phyloP scores from a whole-genome alignment of 2,797 vertebrate genomes.

The Arremon brunneinucha region DNA sequence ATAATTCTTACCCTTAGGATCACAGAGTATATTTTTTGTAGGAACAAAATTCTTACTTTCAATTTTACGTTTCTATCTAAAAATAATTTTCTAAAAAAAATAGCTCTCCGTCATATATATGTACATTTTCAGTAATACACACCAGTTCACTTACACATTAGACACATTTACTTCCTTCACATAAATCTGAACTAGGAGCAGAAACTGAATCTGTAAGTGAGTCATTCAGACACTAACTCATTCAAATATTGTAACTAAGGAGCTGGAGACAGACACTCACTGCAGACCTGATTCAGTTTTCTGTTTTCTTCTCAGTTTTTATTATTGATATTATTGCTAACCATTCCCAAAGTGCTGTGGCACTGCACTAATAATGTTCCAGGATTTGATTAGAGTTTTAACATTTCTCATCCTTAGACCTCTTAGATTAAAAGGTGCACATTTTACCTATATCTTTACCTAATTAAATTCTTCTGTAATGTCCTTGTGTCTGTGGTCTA shows the following conservation, averaged over 20 bases:
- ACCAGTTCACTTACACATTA: neutral
- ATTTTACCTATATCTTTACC: neutral
- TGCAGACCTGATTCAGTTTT: neutral
- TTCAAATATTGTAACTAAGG: neutral
- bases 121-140: neutral
- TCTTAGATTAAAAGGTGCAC: neutral
- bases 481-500: neutral
- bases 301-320: neutral
- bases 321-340: neutral
- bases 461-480: neutral
- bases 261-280: neutral
- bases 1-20: neutral
- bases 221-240: neutral
- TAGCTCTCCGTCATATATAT: neutral
- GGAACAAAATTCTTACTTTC: neutral
- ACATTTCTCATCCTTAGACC: neutral
- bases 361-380: neutral
- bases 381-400: neutral
- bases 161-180: neutral
- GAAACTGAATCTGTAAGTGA: neutral
- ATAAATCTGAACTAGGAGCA: neutral
- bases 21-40: neutral
- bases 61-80: neutral
- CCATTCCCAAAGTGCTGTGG: neutral
- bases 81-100: neutral